phyloP scores from a whole-genome alignment of 2,113 vertebrate genomes.

The Uropsilus gracilis region DNA sequence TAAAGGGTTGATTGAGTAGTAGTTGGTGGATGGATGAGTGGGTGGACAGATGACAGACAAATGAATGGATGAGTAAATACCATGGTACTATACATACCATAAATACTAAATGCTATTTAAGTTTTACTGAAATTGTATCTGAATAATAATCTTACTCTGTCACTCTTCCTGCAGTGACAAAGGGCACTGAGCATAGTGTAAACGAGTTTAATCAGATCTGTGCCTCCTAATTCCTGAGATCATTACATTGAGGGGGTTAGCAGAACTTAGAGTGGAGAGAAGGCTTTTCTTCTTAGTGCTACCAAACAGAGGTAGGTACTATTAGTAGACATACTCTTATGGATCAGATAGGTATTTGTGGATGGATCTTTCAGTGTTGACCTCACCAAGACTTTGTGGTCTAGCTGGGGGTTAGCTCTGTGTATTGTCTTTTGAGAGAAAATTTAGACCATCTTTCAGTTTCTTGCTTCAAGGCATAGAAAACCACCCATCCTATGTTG shows the following conservation, averaged over 20 bases:
- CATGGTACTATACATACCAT: too few species aligned
- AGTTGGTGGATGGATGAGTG: background rate
- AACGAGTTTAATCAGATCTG: background rate
- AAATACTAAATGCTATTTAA: too few species aligned
- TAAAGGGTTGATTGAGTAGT: background rate
- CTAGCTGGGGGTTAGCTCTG: background rate
- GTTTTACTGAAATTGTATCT: background rate
- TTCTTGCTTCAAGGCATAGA: background rate
- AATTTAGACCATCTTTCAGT: background rate
- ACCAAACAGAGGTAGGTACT: background rate
- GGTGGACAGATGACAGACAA: background rate
- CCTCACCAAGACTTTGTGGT: background rate
- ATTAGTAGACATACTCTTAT: background rate
- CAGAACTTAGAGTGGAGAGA: background rate
- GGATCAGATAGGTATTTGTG: background rate
- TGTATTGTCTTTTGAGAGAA: background rate
- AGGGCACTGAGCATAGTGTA: background rate
- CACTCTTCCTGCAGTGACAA: background rate
- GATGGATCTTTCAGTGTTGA: background rate
- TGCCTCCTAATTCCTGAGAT: background rate
- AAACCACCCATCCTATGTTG: background rate
- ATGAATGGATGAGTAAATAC: background rate
- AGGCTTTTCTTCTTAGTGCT: background rate
- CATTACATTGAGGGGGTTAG: background rate
- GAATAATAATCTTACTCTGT: background rate